phyloP scores from a whole-genome alignment of 2,113 vertebrate species.

The Hipposideros armiger region DNA sequence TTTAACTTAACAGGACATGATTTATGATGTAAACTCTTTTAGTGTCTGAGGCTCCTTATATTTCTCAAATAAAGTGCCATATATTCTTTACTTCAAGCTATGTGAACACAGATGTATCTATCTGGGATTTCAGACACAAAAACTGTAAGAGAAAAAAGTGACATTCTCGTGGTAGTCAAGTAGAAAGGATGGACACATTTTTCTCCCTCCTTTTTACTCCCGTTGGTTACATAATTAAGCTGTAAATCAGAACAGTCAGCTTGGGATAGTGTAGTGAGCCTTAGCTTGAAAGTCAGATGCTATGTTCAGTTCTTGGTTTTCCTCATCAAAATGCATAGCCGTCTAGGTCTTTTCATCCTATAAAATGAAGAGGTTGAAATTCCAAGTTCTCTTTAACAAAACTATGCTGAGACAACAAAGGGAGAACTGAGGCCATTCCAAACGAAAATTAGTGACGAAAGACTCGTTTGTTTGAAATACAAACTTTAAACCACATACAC shows the following conservation, averaged over 20 bases:
- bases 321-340: background rate
- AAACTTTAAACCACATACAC: background rate
- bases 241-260: background rate
- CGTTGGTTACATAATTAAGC: background rate
- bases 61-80: background rate
- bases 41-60: background rate
- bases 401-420: background rate
- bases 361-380: background rate
- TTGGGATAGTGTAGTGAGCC: background rate
- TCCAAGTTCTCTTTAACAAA: background rate
- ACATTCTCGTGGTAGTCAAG: background rate
- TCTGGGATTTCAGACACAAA: background rate
- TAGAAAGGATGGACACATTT: background rate
- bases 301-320: background rate
- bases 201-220: background rate
- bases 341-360: background rate
- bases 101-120: background rate
- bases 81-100: background rate
- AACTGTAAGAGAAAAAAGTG: background rate
- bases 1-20: background rate
- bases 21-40: slow-evolving; percentile 20
- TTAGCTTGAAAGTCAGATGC: background rate
- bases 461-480: background rate
- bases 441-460: background rate
- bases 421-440: background rate